phyloP scores from a whole-genome alignment of 2,113 vertebrate species.

The Mixornis gularis region DNA sequence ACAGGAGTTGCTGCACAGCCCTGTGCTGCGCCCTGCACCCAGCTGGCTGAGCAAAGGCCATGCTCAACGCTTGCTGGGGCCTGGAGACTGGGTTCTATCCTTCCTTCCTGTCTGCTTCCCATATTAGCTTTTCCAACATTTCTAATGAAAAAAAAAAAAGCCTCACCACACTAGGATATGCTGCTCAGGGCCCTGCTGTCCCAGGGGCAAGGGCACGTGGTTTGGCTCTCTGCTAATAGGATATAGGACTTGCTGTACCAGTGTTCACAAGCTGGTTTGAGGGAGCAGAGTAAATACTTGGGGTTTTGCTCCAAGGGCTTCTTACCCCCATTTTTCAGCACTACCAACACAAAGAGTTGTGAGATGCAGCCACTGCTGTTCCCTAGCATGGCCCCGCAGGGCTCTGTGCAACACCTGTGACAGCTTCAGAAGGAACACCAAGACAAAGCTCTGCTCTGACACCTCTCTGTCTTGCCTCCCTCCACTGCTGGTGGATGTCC shows the following conservation, averaged over 20 bases:
- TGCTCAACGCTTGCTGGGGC: fast-evolving
- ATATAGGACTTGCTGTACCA: not conserved
- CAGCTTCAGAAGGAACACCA: not conserved
- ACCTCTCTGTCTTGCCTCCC: not conserved
- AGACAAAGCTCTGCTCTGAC: not conserved
- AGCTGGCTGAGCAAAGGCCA: not conserved
- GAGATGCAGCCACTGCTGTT: not conserved
- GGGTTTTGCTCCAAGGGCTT: not conserved
- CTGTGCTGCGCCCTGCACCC: not conserved
- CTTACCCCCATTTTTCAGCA: not conserved
- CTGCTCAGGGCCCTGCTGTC: not conserved
- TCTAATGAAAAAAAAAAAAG: too few relatives aligned
- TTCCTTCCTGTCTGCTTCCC: not conserved
- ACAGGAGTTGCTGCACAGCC: not conserved
- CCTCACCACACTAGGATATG: not conserved
- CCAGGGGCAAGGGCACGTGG: fast-evolving
- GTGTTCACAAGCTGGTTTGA: not conserved
- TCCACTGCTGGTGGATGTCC: not conserved
- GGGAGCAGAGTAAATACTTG: not conserved
- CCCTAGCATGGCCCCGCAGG: not conserved
- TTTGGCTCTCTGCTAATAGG: not conserved
- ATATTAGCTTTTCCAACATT: not conserved
- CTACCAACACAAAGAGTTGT: not conserved
- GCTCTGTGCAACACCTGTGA: not conserved
- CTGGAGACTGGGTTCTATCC: not conserved